A percentile compares a stretch with the other conserved stretches of the same genome.
Conservation (phyloP, 2,888 invertebrate genomes). For the Cetonia aurata region DNA sequence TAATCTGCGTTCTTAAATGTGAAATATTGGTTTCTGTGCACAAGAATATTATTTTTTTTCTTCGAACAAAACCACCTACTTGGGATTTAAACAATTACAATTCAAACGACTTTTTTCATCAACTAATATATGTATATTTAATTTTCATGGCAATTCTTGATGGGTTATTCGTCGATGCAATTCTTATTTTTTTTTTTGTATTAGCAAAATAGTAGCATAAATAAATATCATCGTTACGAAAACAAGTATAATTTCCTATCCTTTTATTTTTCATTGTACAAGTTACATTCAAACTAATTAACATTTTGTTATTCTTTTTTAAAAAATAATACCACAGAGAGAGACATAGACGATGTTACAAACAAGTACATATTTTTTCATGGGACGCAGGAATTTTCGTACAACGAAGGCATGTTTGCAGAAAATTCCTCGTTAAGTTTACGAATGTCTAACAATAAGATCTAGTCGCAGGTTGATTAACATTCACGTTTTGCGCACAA, state of each 20-base stretch:
- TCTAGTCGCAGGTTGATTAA: constrained; percentile 41
- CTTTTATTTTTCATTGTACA: constrained; percentile 24
- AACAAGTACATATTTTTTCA: not conserved
- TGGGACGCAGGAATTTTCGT: constrained; percentile 52
- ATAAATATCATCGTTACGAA: too few relatives aligned
- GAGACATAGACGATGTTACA: constrained; percentile 6
- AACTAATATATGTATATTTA: too few relatives aligned
- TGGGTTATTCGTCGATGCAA: too few relatives aligned
- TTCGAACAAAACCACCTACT: too few relatives aligned
- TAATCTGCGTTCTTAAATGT: too few relatives aligned
- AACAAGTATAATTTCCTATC: not conserved
- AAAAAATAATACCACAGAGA: constrained; percentile 36
- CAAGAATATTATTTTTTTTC: too few relatives aligned
- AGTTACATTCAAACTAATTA: constrained; percentile 26
- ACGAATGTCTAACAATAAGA: constrained; percentile 30
- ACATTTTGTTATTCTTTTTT: constrained; percentile 14
- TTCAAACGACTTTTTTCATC: too few relatives aligned
- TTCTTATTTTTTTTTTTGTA: too few relatives aligned
- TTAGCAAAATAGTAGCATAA: too few relatives aligned
- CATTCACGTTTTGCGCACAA: constrained; percentile 15
- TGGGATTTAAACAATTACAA: too few relatives aligned
- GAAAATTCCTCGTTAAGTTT: constrained; percentile 50
- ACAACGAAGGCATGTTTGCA: constrained; percentile 58
- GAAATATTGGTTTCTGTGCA: too few relatives aligned
- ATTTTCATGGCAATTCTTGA: too few relatives aligned